A percentile compares a stretch with the other conserved stretches of the same genome.
Conservation (phyloP, 2,113 vertebrate species). For the Columbina picui region DNA sequence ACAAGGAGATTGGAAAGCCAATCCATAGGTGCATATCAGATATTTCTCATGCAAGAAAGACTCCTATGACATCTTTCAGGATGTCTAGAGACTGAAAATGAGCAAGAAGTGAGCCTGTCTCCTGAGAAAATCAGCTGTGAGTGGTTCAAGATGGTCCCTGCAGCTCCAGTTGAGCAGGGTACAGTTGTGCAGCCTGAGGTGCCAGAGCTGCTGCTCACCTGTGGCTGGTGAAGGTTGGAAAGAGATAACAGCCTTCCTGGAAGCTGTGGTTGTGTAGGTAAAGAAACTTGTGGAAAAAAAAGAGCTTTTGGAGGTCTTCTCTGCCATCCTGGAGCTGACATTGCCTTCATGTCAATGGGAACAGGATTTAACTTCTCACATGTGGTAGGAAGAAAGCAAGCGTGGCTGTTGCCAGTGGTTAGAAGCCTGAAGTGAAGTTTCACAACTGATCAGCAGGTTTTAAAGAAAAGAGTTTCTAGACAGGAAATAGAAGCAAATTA, state of each 20-base stretch:
- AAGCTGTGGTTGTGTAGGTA: neutral
- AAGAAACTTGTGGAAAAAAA: neutral
- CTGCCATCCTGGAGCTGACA: neutral
- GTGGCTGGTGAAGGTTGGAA: neutral
- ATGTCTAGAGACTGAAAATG: neutral
- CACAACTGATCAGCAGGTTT: neutral
- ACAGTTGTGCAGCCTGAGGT: neutral
- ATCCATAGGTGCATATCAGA: neutral
- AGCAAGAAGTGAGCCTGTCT: neutral
- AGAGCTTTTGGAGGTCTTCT: neutral
- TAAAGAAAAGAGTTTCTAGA: neutral
- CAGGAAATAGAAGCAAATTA: neutral
- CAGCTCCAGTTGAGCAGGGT: neutral
- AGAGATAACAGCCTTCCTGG: neutral
- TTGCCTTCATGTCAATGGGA: neutral
- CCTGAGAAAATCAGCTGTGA: neutral
- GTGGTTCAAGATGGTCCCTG: neutral
- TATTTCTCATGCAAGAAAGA: neutral
- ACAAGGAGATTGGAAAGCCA: neutral
- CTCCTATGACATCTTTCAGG: neutral
- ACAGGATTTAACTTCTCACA: neutral
- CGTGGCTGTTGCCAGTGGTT: neutral
- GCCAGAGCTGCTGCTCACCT: neutral
- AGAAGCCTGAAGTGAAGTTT: neutral
- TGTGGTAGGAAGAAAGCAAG: neutral